Evolutionary conservation across 2,797 vertebrate genomes (phyloP), one percentile per base, ranked within the genome.

Genomic region (Leucoraja ocellata): DNA sequence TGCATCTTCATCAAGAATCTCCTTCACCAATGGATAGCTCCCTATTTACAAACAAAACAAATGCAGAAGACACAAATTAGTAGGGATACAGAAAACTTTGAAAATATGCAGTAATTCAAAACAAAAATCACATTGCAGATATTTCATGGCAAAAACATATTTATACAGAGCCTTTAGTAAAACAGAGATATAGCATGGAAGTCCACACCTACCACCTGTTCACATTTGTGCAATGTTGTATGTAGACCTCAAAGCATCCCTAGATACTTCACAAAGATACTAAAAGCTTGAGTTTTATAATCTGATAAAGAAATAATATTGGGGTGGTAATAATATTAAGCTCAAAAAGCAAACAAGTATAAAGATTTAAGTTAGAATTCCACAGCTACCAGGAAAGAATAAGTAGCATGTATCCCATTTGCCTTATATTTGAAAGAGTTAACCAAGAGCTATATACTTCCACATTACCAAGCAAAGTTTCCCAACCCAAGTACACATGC

Each of bases 11-110:
- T 99, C 98, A 63, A 98, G 86, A 10, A 99, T 99, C 95, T 98
- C 98, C 95, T 98, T 98, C 94, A 99, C 98, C 73, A 99, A 96
- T 94, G 98, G 98, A 93, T 98, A 97, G 94, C 98, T 98, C 93
- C 98, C 99, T 99, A 92, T 73, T 92, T 25, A 36, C 90, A 92
- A 92, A 76, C 68, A 76, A 76, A 92, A 25, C 11, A 92, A 92
- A 92, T 14, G 21, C 71, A 74, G 71, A n/a, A 39, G 16, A 46
- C 23, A 83, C 16, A 1, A 36, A 39, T 73, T 68, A 65, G 63
- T n/a, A 36, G 58, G 1, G 6, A 9, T 90, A 65, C n/a, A 90
- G n/a, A n/a, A n/a, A 68, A 65, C 9, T 21, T 11, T 4, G 61
- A 90, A 91, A 91, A 18, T 36, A 21, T 36, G n/a, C 14, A 88